Base-by-base conservation (phyloP, 2,888 invertebrate species). In the Hecatera dysodea region DNA sequence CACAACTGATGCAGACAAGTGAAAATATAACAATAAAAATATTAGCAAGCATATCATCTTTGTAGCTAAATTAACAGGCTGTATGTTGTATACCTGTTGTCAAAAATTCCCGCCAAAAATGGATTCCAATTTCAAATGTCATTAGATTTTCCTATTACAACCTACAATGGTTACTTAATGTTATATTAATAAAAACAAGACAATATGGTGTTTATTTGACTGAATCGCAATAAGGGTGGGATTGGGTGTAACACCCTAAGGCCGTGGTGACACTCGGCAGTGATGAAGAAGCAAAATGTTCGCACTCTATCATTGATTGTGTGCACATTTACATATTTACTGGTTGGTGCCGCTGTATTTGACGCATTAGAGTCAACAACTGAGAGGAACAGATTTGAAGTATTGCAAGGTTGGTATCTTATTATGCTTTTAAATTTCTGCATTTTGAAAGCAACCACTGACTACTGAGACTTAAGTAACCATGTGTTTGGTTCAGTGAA, bases 281-380 rank as follows among this genome's bases (percentile, higher is more conserved):
- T 95, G 92, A 99, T 99, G 99, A 99, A 99, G 98, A 99, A 99
- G 97, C 99, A 99, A 98, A 99, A 99, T 98, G 99, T 99, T 96
- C 99, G 99, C 97, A 99, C 99, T 96, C 97, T 99, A 97, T 99
- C 99, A 92, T 98, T 99, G 97, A 99, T 99, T 97, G 99, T 99
- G 97, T 99, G 99, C 97, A 99, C 99, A 96, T 99, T 99, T 97
- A 99, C 99, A 90, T 99, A 99, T 96, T 97, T 99, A 95, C 97
- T 99, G 90, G 98, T 99, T 86, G 99, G 99, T 93, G 99, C 99
- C 83, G 99, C 99, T 87, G 99, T 99, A 90, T 99, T 99, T 97
- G 97, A 99, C 97, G 99, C 99, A 75, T 97, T 99, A 88, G 99
- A 99, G 96, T 99, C 99, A 88, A 98, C 98, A 92, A 99, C 99